phyloP scores from a whole-genome alignment of 2,888 invertebrate genomes.

The Laothoe populi region DNA sequence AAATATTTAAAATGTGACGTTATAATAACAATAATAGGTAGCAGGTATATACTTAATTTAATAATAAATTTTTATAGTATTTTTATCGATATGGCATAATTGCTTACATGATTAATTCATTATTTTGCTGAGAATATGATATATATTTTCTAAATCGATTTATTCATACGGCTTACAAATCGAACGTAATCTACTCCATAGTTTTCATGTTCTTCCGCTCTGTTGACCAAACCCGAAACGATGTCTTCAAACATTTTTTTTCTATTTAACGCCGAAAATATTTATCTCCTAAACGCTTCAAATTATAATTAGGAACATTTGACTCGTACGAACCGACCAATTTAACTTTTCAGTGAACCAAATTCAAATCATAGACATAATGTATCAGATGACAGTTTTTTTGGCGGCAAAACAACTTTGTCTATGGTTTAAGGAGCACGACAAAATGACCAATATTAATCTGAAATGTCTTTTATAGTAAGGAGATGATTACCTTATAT shows the following conservation, averaged over 20 bases:
- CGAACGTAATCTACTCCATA: constrained; percentile 44
- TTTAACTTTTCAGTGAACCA: constrained; percentile 19
- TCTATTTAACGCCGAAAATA: constrained; percentile 80
- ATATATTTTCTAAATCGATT: not conserved
- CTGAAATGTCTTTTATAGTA: constrained; percentile 73
- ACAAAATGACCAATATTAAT: constrained; percentile 78
- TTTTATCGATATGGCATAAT: no score
- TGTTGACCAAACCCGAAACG: constrained; percentile 78
- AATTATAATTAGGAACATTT: constrained; percentile 81
- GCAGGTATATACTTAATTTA: no score
- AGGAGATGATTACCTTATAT: constrained; percentile 56
- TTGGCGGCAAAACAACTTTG: constrained; percentile 28
- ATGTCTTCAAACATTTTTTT: constrained; percentile 78
- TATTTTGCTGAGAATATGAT: no score
- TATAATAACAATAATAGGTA: no score
- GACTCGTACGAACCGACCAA: constrained; percentile 55
- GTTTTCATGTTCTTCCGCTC: constrained; percentile 56
- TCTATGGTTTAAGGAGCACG: constrained; percentile 52
- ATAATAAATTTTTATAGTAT: no score
- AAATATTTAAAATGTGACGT: no score
- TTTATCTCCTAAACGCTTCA: constrained; percentile 81
- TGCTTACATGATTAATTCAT: no score
- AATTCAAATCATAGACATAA: not conserved
- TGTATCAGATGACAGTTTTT: constrained; percentile 1
- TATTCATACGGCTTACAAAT: not conserved